These are phyloP conservation scores for Reticulitermes lucifugus DNA, from an alignment of 2,888 invertebrate genomes.

Conservation along the genomic window DNA sequence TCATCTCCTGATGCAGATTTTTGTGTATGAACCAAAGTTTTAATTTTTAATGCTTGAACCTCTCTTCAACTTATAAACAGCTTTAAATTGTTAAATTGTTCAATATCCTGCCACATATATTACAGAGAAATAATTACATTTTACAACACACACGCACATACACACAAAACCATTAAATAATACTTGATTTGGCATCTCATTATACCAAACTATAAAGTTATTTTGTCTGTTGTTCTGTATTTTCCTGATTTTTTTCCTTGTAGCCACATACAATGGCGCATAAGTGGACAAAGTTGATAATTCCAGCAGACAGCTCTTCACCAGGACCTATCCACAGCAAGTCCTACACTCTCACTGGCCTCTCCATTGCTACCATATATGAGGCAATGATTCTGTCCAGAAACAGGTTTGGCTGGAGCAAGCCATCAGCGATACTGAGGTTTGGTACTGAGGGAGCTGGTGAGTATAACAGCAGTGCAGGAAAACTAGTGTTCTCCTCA, in stretches of 20 bases:
- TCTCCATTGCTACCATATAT: constrained; percentile 79
- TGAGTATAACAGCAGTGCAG: constrained; percentile 61
- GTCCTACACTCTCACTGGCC: constrained; percentile 78
- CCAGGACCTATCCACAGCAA: constrained; percentile 81
- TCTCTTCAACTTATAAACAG: too few relatives aligned
- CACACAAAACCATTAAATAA: too few relatives aligned
- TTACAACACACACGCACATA: too few relatives aligned
- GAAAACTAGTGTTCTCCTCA: neutral
- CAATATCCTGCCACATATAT: too few relatives aligned
- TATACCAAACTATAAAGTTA: too few relatives aligned
- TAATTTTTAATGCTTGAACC: too few relatives aligned
- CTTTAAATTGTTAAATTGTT: too few relatives aligned
- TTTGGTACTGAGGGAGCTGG: constrained; percentile 83
- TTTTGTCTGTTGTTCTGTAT: too few relatives aligned
- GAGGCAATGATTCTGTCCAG: constrained; percentile 83
- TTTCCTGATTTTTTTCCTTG: neutral
- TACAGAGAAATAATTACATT: too few relatives aligned
- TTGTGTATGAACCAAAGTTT: too few relatives aligned
- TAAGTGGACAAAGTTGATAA: constrained; percentile 76
- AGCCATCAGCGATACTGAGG: constrained; percentile 77
- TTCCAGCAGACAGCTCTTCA: constrained; percentile 72
- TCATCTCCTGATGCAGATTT: too few relatives aligned
- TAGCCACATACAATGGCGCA: constrained; percentile 26
- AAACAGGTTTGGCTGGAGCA: constrained; percentile 89
- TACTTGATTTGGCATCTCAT: too few relatives aligned